These are phyloP conservation scores for Eidolon dupreanum DNA, from an alignment of 2,797 vertebrate species.

Conservation along the genomic window DNA sequence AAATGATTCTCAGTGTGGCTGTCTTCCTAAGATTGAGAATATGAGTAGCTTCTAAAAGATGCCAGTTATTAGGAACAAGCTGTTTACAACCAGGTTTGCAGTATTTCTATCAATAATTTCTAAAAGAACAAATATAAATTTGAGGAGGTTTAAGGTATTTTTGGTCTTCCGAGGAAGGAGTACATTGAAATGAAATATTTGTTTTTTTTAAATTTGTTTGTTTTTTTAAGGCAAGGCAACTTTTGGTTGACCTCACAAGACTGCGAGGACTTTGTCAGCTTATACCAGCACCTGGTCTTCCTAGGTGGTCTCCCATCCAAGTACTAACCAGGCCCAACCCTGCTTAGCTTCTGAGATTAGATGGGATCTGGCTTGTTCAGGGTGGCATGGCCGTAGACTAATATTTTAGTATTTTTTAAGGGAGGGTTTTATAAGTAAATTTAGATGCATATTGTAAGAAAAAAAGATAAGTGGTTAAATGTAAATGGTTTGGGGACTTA, in stretches of 20 bases:
- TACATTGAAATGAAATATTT: not conserved
- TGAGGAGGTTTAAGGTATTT: not conserved
- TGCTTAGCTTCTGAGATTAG: too few species aligned
- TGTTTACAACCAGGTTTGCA: not conserved
- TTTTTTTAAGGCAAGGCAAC: too few species aligned
- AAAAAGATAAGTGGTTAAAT: conserved; percentile 19
- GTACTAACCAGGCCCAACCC: too few species aligned
- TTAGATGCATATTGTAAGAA: not conserved
- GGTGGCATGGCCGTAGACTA: too few species aligned
- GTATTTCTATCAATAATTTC: not conserved
- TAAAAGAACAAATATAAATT: conserved; percentile 10
- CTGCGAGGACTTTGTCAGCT: too few species aligned
- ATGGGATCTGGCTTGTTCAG: too few species aligned
- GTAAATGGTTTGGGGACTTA: not conserved
- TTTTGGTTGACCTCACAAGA: too few species aligned
- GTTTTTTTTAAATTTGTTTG: too few species aligned
- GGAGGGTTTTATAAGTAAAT: not conserved
- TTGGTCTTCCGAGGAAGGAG: not conserved
- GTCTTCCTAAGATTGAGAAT: not conserved
- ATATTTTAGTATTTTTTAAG: not conserved
- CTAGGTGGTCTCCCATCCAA: too few species aligned
- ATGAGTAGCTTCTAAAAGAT: not conserved
- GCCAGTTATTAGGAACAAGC: not conserved
- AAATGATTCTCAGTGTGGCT: not conserved
- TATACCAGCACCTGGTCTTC: too few species aligned